A percentile compares a stretch with the other conserved stretches of the same genome.
These are phyloP conservation scores for Pontoporia blainvillei DNA, from an alignment of 2,113 vertebrate genomes.

Conservation along the genomic window DNA sequence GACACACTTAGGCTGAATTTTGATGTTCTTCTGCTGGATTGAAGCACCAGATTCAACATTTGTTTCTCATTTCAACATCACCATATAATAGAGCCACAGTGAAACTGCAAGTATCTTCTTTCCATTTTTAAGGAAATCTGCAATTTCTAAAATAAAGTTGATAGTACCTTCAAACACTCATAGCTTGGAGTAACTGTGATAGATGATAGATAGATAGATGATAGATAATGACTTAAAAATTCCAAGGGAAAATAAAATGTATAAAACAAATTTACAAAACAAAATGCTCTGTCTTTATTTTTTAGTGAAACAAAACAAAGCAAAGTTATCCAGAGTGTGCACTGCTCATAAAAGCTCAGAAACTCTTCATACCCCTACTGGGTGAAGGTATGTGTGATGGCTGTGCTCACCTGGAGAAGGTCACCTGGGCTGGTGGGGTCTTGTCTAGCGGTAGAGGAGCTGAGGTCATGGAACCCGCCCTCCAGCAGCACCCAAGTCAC, in stretches of 20 bases:
- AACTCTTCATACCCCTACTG: fast-evolving
- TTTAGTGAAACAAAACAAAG: not conserved
- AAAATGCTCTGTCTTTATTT: not conserved
- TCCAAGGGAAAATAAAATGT: not conserved
- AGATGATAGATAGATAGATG: no score
- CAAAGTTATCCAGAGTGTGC: fast-evolving
- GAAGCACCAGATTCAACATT: no score
- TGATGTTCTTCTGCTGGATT: no score
- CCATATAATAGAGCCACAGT: not conserved
- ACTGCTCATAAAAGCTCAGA: fast-evolving
- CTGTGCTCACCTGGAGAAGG: no score
- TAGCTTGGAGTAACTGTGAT: not conserved
- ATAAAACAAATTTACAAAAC: not conserved
- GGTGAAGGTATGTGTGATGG: fast-evolving
- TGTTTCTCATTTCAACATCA: not conserved
- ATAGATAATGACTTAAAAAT: not conserved
- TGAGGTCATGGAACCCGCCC: fast-evolving
- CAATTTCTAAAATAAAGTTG: not conserved
- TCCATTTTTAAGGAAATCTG: not conserved
- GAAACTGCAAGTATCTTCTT: not conserved
- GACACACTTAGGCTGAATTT: fast-evolving
- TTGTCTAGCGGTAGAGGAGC: not conserved
- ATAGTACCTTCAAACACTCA: not conserved
- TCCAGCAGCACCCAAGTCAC: not conserved
- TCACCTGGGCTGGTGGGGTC: not conserved